Evolutionary conservation across 2,797 vertebrate genomes (phyloP).

Genomic region (Pogoniulus pusillus): DNA sequence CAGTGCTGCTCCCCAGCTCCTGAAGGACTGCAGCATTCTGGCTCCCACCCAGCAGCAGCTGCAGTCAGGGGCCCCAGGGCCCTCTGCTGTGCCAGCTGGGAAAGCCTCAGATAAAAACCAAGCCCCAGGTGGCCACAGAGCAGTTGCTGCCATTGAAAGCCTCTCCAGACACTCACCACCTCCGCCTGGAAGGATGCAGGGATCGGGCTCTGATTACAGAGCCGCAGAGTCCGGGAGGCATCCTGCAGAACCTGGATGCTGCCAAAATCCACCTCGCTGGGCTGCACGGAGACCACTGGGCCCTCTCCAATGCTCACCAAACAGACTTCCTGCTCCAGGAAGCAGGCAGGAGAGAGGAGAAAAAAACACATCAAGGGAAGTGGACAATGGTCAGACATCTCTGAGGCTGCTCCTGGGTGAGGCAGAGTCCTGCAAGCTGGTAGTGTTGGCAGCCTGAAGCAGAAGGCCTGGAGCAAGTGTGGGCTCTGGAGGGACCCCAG

Average conservation of each 20-base stretch:
- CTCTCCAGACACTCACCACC: conserved; percentile 75
- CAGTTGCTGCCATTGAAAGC: background rate
- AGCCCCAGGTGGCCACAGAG: background rate
- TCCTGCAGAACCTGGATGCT: conserved; percentile 81
- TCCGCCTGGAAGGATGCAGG: conserved; percentile 76
- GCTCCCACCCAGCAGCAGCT: too few relatives aligned
- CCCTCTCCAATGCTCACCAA: conserved; percentile 81
- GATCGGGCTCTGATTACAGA: conserved; percentile 83
- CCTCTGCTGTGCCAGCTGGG: background rate
- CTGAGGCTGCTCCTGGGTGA: background rate
- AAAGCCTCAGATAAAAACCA: background rate
- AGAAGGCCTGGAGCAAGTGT: too few relatives aligned
- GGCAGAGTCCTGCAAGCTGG: background rate
- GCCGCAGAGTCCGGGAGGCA: conserved; percentile 66
- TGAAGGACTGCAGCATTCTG: too few relatives aligned
- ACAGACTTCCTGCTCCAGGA: conserved; percentile 71
- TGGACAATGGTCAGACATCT: background rate
- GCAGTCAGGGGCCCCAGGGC: too few relatives aligned
- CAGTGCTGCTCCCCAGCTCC: too few relatives aligned
- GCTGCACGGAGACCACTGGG: conserved; percentile 78
- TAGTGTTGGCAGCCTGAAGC: background rate
- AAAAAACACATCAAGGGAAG: background rate
- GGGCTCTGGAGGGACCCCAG: too few relatives aligned
- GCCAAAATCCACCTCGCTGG: conserved; percentile 81
- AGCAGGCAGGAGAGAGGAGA: background rate